Evolutionary conservation across 2,888 invertebrate species (phyloP), one percentile per base, ranked within the genome.

Genomic region (Petrophora chlorosata): DNA sequence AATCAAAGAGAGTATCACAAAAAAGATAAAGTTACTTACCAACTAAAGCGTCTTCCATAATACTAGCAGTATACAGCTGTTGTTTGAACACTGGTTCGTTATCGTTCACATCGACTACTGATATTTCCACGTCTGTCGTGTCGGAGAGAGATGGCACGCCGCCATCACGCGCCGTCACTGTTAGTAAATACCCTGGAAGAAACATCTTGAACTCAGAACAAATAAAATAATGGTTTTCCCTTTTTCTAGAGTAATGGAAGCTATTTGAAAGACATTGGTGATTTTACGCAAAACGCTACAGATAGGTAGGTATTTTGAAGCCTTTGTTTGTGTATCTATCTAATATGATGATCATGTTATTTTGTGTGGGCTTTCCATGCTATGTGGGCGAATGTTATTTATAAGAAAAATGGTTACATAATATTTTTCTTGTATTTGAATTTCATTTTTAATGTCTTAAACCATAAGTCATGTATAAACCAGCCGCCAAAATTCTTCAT

Each of bases 91-190:
- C 91, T 0, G 99, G 99, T 3, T 95, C 93, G 74, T 98, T 98
- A 74, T 99, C 99, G 75, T 99, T 99, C 0, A 98, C 97, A 76
- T 99, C 99, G 0, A 96, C 95, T 0, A 99, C 95, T 0, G 96
- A 95, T 61, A 99, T 97, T 79, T 99, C 98, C 0, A 99, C 95
- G 69, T 98, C 98, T 0, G 99, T 98, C 0, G 97, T 98, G 72
- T 99, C 98, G 0, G 96, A 96, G 9, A 98, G 85, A 0, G 97
- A 94, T 0, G 98, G 98, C 25, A 93, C 93, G 0, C 99, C 99
- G 1, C 98, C 97, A 79, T 99, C 99, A 54, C 94, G 93, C 0
- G 98, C 99, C 0, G 96, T 97, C 1, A 99, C 97, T 0, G 97
- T 97, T 23, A 99, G 82, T 4, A 98, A 89, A 77, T 98, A 99